Evolutionary conservation across 2,888 invertebrate genomes (phyloP).

Genomic region (Dichetophora obliterata): DNA sequence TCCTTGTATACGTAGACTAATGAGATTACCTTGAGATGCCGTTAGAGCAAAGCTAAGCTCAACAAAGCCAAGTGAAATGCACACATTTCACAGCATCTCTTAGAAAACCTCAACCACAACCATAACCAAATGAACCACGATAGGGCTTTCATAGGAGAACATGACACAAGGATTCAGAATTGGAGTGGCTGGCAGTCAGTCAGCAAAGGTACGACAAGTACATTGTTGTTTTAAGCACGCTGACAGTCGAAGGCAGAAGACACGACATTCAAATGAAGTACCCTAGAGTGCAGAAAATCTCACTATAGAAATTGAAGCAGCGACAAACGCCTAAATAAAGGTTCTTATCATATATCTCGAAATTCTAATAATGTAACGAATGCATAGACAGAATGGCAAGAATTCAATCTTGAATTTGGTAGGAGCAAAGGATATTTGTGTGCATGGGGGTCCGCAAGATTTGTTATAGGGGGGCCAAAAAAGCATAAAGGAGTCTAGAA

Average conservation of each 20-base stretch:
- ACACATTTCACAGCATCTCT: not conserved
- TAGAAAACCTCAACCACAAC: not conserved
- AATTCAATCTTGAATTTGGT: too few relatives aligned
- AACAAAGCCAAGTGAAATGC: not conserved
- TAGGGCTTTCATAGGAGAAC: not conserved
- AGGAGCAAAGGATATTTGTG: too few relatives aligned
- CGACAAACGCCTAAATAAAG: not conserved
- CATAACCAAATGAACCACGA: constrained; percentile 11
- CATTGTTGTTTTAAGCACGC: too few relatives aligned
- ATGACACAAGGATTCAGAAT: constrained; percentile 5
- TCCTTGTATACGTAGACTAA: not conserved
- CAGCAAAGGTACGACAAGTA: not conserved
- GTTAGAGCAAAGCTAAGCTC: not conserved
- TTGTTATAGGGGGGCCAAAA: too few relatives aligned
- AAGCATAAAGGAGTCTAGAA: too few relatives aligned
- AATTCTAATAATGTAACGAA: constrained; percentile 20
- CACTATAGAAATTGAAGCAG: not conserved
- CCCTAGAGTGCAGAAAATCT: not conserved
- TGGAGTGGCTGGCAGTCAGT: not conserved
- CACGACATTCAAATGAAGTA: not conserved
- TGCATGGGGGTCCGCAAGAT: too few relatives aligned
- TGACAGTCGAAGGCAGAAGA: too few relatives aligned
- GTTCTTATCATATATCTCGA: constrained; percentile 23
- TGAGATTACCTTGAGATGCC: not conserved
- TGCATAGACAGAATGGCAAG: too few relatives aligned